Evolutionary conservation across 2,797 vertebrate genomes (phyloP), one percentile per base, ranked within the genome.

Genomic region (Platyrinchus mystaceus): DNA sequence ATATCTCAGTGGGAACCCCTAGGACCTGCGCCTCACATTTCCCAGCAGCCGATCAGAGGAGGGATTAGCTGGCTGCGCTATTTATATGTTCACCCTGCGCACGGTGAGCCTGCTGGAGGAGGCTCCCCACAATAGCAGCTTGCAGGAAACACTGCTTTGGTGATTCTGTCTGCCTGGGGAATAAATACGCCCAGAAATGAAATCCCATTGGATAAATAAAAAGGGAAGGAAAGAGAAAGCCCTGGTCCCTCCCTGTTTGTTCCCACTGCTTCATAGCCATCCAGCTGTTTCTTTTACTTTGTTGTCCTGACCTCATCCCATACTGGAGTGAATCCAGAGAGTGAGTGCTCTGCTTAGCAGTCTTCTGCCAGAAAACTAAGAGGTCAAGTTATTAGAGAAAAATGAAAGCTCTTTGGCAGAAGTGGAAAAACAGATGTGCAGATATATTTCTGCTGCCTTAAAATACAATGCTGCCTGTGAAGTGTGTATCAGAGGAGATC

Each of bases 401-500:
- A 97, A 97, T 78, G 74, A 94, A 93, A 91, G 95, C 69, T 96
- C 87, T 93, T 94, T 95, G 94, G 91, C 95, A 96, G 95, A 97
- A 97, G 89, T 87, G 90, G 53, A 89, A 96, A 98, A 97, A 87
- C 97, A 97, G 97, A 98, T 97, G 97, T 98, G 94, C 43, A 10
- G 84, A 94, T 82, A 83, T 34, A 93, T 60, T 70, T 81, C 89
- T 94, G 64, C 90, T 95, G 46, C 77, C 87, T 95, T 73, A 81
- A 56, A 52, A 78, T 55, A 80, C 49, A 76, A 21, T 26, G 59
- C 78, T 73, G 66, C 37, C 71, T 80, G 47, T 53, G 87, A 92
- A 94, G 67, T 10, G 28, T 11, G 1, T 58, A 71, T 84, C 34
- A 59, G 69, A 76, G 27, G 68, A 20, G 14, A 75, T 43, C n/a